Conservation (phyloP, 2,888 invertebrate genomes). For the Octonoba sinensis region DNA sequence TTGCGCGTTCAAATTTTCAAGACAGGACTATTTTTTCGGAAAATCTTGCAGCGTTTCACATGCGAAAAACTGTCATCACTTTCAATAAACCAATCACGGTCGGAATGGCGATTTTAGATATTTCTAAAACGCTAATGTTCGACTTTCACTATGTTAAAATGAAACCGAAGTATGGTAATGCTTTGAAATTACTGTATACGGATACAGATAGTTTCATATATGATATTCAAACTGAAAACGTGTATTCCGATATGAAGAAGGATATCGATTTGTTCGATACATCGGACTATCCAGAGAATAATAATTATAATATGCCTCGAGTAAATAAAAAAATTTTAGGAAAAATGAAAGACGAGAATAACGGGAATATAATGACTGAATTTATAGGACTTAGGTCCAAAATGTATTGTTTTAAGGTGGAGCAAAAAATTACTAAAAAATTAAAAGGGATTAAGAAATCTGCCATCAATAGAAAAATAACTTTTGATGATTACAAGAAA, state of each 20-base stretch:
- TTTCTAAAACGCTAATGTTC: conserved; percentile 68
- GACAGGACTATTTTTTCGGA: conserved; percentile 22
- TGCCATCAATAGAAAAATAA: conserved; percentile 12
- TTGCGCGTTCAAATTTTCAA: conserved; percentile 53
- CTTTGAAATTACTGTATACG: conserved; percentile 66
- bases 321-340: conserved; percentile 27
- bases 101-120: conserved; percentile 67
- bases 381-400: conserved; percentile 57
- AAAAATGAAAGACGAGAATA: conserved; percentile 69
- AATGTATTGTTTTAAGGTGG: conserved; percentile 21
- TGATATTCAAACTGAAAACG: conserved; percentile 65
- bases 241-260: conserved; percentile 1
- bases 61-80: conserved; percentile 44
- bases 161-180: conserved; percentile 58
- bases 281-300: conserved; percentile 15
- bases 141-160: conserved; percentile 65
- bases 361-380: conserved; percentile 67
- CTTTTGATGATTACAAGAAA: conserved; percentile 24
- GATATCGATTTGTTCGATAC: conserved; percentile 17
- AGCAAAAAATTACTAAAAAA: conserved; percentile 4
- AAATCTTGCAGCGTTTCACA: conserved; percentile 24
- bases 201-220: conserved; percentile 69
- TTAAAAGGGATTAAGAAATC: conserved; percentile 45
- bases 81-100: conserved; percentile 67
- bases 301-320: background rate